Evolutionary conservation across 2,113 vertebrate genomes (phyloP).

Genomic region (Apteryx owenii): DNA sequence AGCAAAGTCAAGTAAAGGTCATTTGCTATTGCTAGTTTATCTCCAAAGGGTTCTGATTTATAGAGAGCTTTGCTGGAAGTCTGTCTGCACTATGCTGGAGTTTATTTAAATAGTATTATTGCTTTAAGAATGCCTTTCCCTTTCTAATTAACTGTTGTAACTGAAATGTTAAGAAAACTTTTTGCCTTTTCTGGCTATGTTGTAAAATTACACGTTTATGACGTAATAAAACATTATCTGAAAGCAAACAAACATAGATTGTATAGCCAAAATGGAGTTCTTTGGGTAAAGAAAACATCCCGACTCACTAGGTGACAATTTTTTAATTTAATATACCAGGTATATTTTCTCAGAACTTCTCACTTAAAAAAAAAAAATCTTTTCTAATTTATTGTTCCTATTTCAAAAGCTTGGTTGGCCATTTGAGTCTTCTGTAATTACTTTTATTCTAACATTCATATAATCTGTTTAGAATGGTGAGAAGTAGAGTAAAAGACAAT

Average conservation of each 20-base stretch:
- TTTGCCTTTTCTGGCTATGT: not conserved
- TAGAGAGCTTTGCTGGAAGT: not conserved
- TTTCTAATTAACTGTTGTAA: slow-evolving; percentile 26
- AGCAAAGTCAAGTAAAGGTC: slow-evolving; percentile 5
- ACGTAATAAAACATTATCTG: not conserved
- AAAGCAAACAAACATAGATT: not conserved
- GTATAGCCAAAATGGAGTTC: not conserved
- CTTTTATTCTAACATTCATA: not conserved
- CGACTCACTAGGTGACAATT: not conserved
- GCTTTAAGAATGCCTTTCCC: slow-evolving; percentile 9
- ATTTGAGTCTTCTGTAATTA: not conserved
- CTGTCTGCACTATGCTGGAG: not conserved
- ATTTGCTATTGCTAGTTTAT: not conserved
- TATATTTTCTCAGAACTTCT: not conserved
- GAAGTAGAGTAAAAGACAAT: not conserved
- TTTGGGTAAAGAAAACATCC: not conserved
- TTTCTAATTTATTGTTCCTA: not conserved
- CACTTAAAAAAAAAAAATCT: not conserved
- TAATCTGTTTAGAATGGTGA: not conserved
- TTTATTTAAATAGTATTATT: not conserved
- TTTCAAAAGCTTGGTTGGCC: not conserved
- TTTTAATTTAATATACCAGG: not conserved
- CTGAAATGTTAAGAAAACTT: not conserved
- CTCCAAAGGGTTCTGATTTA: slow-evolving; percentile 14
- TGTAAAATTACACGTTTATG: not conserved